Evolutionary conservation across 2,888 invertebrate species (phyloP).

Genomic region (Exocentrus adspersus): DNA sequence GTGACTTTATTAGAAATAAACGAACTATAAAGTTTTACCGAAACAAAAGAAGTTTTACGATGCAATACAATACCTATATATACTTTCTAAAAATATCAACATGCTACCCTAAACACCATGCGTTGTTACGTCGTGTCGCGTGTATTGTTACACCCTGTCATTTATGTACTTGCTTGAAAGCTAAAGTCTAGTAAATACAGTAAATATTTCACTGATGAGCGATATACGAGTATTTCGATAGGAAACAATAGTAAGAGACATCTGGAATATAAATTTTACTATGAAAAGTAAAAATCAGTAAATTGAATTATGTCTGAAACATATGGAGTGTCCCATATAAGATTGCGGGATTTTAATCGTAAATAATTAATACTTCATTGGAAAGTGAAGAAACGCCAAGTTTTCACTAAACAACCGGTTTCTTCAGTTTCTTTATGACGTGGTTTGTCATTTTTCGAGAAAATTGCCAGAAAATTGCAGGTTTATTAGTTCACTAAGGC

Average conservation of each 20-base stretch:
- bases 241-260: conserved; percentile 14
- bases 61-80: conserved; percentile 14
- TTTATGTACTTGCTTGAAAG: conserved; percentile 44
- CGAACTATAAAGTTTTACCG: conserved; percentile 45
- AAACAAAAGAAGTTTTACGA: conserved; percentile 44
- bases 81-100: conserved; percentile 37
- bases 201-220: conserved; percentile 45
- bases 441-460: too few relatives aligned
- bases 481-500: too few relatives aligned
- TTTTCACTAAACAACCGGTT: too few relatives aligned
- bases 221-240: conserved; percentile 46
- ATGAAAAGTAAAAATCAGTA: conserved; percentile 8
- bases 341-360: too few relatives aligned
- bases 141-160: conserved; percentile 46
- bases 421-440: too few relatives aligned
- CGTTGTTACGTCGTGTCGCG: conserved; percentile 40
- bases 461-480: too few relatives aligned
- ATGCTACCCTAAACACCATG: conserved; percentile 30
- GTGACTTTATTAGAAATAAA: conserved; percentile 48
- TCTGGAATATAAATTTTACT: conserved; percentile 10
- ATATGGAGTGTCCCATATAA: too few relatives aligned
- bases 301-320: conserved; percentile 18
- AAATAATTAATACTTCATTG: too few relatives aligned
- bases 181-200: conserved; percentile 40
- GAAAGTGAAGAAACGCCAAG: too few relatives aligned